Evolutionary conservation across 2,797 vertebrate species (phyloP).

Genomic region (Onychomys arenicola): DNA sequence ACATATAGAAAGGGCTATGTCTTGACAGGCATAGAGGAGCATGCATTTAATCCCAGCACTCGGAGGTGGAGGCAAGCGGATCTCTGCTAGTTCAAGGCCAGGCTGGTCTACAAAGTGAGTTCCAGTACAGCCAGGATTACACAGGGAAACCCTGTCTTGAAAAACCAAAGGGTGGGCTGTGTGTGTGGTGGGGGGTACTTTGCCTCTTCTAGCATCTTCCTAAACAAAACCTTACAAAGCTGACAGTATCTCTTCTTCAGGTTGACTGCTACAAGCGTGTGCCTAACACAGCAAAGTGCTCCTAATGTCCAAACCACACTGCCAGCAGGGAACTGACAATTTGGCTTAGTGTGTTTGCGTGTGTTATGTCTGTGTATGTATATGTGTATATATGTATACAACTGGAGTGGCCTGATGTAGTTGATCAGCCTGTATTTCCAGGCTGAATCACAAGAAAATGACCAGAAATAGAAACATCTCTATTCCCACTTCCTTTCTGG

Average conservation of each 20-base stretch:
- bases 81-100: not conserved
- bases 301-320: constrained; percentile 41
- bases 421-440: not conserved
- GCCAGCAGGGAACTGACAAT: not conserved
- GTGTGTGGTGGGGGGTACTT: too few relatives aligned
- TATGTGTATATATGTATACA: not conserved
- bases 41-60: not conserved
- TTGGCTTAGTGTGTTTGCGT: not conserved
- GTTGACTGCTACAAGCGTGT: not conserved
- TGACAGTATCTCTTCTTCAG: not conserved
- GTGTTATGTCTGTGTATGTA: not conserved
- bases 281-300: constrained; percentile 23
- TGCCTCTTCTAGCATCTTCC: constrained; percentile 12
- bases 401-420: not conserved
- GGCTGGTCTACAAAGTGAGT: not conserved
- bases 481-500: not conserved
- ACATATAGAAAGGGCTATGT: not conserved
- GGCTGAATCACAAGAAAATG: not conserved
- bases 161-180: not conserved
- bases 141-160: not conserved
- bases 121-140: not conserved
- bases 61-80: too few relatives aligned
- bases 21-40: not conserved
- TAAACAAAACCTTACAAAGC: constrained; percentile 37
- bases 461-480: not conserved